Percentiles rank a stretch among this genome's conserved stretches.
Evolutionary conservation across 2,888 invertebrate species (phyloP).

Genomic region (Diaphora mendica): DNA sequence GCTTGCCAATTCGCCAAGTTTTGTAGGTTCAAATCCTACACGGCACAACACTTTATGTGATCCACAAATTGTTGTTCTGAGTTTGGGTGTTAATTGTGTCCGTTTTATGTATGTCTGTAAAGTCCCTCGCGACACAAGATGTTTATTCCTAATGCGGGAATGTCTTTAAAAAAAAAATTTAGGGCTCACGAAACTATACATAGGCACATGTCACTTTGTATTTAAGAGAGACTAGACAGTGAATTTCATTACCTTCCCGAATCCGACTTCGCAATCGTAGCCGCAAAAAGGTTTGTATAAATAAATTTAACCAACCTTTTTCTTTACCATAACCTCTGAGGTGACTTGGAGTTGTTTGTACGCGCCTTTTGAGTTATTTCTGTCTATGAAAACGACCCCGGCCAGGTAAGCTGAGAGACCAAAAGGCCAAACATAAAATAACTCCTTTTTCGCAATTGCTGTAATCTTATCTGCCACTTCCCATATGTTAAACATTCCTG

Average conservation of each 20-base stretch:
- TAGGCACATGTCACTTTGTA: constrained; percentile 30
- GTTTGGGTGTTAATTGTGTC: too few relatives aligned
- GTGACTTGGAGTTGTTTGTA: constrained; percentile 78
- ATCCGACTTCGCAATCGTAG: constrained; percentile 20
- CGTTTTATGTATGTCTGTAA: too few relatives aligned
- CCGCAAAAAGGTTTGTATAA: constrained; percentile 15
- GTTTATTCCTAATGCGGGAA: too few relatives aligned
- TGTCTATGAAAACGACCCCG: constrained; percentile 88
- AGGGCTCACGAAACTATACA: constrained; percentile 10
- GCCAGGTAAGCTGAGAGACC: constrained; percentile 88
- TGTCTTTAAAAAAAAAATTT: too few relatives aligned
- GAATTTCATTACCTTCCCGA: constrained; percentile 37
- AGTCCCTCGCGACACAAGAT: too few relatives aligned
- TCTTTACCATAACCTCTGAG: constrained; percentile 79
- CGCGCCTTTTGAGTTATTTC: constrained; percentile 84
- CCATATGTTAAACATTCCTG: constrained; percentile 89
- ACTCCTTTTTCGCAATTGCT: constrained; percentile 87
- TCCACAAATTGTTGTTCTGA: too few relatives aligned
- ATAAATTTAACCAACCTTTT: constrained; percentile 63
- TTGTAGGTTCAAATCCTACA: too few relatives aligned
- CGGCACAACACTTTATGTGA: too few relatives aligned
- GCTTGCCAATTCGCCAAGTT: too few relatives aligned
- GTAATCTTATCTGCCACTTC: constrained; percentile 85
- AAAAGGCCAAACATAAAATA: constrained; percentile 88
- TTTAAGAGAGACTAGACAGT: constrained; percentile 30